phyloP scores from a whole-genome alignment of 2,113 vertebrate species.

The Hiodon tergisus region DNA sequence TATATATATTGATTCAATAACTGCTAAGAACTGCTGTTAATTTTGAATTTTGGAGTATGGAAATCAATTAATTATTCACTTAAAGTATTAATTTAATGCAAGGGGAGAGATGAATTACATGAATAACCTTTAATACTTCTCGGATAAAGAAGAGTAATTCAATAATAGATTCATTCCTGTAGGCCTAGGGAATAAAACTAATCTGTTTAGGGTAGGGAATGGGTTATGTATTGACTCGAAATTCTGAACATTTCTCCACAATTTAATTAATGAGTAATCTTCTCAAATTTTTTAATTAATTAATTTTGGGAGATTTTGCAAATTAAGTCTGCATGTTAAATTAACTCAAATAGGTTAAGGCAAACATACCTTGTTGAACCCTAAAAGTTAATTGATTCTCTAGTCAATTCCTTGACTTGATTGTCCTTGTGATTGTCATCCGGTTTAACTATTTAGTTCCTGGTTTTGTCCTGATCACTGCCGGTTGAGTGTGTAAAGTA shows the following conservation, averaged over 20 bases:
- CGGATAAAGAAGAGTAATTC: constrained; percentile 16
- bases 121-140: too few relatives aligned
- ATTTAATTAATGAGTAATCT: constrained; percentile 59
- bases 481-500: too few relatives aligned
- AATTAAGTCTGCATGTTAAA: constrained; percentile 29
- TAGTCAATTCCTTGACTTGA: too few relatives aligned
- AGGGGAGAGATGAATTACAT: too few relatives aligned
- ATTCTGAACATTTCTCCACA: constrained; percentile 58
- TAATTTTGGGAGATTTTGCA: constrained; percentile 23
- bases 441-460: not conserved
- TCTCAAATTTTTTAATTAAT: constrained; percentile 47
- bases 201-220: constrained; percentile 7
- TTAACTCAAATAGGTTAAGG: constrained; percentile 31
- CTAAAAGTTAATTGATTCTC: not conserved
- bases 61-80: too few relatives aligned
- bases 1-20: too few relatives aligned
- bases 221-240: constrained; percentile 28
- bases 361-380: not conserved
- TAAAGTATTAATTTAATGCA: too few relatives aligned
- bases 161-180: constrained; percentile 22
- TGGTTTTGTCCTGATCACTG: not conserved
- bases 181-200: not conserved
- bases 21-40: too few relatives aligned
- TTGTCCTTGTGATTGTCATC: too few relatives aligned
- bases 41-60: too few relatives aligned